phyloP scores from a whole-genome alignment of 2,113 vertebrate genomes.

The Pheucticus melanocephalus region DNA sequence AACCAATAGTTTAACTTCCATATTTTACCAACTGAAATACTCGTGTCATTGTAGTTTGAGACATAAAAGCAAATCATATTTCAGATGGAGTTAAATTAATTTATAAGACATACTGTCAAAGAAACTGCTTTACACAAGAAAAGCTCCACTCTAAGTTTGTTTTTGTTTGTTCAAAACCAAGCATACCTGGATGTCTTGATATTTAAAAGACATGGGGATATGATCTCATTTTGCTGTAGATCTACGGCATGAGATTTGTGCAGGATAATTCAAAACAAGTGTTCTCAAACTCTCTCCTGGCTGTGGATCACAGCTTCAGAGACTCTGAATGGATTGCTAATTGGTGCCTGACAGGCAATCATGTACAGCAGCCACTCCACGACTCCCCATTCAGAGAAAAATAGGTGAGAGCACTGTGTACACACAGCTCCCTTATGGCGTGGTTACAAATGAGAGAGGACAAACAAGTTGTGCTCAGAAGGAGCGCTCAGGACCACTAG shows the following conservation, averaged over 20 bases:
- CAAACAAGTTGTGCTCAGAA: constrained; percentile 29
- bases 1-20: neutral
- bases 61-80: neutral
- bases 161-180: constrained; percentile 16
- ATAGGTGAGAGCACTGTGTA: constrained; percentile 12
- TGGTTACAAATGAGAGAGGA: neutral
- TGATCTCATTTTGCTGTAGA: constrained; percentile 19
- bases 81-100: neutral
- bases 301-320: constrained; percentile 48
- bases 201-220: neutral
- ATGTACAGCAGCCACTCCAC: constrained; percentile 32
- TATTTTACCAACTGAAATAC: neutral
- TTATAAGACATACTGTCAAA: constrained; percentile 25
- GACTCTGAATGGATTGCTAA: constrained; percentile 49
- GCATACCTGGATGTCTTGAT: neutral
- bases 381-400: constrained; percentile 27
- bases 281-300: constrained; percentile 39
- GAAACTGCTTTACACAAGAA: neutral
- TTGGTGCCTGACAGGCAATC: constrained; percentile 57
- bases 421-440: neutral
- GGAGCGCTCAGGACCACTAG: constrained; percentile 19
- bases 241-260: neutral
- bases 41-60: neutral
- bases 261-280: constrained; percentile 45
- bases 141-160: neutral